A percentile compares a stretch with the other conserved stretches of the same genome.
Conservation (phyloP, 2,113 vertebrate species). For the Xiphias gladius region DNA sequence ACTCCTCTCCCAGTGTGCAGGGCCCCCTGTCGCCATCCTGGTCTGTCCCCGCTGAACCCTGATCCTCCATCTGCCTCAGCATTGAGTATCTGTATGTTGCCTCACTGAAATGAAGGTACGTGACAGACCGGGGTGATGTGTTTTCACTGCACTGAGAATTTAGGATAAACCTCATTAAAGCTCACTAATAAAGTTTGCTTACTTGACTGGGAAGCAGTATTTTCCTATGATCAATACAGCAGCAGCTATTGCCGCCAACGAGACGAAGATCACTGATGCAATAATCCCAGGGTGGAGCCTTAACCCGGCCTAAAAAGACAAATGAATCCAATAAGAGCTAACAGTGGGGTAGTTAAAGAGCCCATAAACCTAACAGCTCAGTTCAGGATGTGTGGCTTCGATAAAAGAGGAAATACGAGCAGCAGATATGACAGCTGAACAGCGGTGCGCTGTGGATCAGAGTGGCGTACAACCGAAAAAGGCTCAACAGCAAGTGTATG, state of each 20-base stretch:
- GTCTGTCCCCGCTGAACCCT: constrained; percentile 59
- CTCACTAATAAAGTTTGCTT: constrained; percentile 60
- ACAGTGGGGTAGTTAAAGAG: constrained; percentile 76
- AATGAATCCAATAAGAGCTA: constrained; percentile 77
- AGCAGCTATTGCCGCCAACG: constrained; percentile 63
- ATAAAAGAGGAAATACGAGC: constrained; percentile 73
- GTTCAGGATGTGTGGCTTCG: constrained; percentile 73
- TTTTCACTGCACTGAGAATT: constrained; percentile 28
- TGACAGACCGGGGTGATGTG: constrained; percentile 33
- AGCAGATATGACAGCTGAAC: constrained; percentile 72
- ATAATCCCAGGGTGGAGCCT: constrained; percentile 81
- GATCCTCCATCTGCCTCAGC: constrained; percentile 77
- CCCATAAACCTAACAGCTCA: constrained; percentile 73
- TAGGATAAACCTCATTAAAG: constrained; percentile 52
- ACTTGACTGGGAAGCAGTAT: constrained; percentile 83
- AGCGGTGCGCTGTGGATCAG: constrained; percentile 61
- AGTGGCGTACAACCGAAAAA: constrained; percentile 21
- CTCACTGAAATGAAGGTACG: constrained; percentile 71
- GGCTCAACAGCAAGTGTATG: constrained; percentile 49
- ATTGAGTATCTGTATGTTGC: constrained; percentile 80
- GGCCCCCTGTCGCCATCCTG: constrained; percentile 54
- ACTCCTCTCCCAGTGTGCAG: constrained; percentile 71
- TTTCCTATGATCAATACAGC: constrained; percentile 81
- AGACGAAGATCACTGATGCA: constrained; percentile 78
- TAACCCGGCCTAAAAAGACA: constrained; percentile 74